These are phyloP conservation scores for Allygus modestus DNA, from an alignment of 2,888 invertebrate genomes.

Conservation along the genomic window DNA sequence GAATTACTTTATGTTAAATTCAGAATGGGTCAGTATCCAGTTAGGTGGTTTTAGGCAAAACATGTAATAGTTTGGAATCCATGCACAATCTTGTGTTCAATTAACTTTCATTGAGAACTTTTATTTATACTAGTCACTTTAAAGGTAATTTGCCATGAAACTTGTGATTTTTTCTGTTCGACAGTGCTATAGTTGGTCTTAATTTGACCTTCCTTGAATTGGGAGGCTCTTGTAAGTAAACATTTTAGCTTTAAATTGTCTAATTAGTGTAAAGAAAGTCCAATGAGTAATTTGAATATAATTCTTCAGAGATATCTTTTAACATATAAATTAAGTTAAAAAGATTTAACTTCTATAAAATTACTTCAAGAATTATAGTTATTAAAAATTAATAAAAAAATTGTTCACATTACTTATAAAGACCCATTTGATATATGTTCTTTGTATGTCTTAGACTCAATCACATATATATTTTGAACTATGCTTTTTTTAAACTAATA, in stretches of 20 bases:
- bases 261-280: background rate
- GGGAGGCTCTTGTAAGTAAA: background rate
- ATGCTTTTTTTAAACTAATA: no score
- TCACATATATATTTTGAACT: no score
- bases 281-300: background rate
- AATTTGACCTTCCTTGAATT: background rate
- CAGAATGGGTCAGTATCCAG: slow-evolving; percentile 1
- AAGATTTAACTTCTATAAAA: no score
- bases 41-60: background rate
- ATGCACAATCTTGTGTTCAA: slow-evolving; percentile 20
- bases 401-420: no score
- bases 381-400: no score
- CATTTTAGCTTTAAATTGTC: background rate
- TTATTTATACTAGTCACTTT: slow-evolving; percentile 22
- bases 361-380: no score
- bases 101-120: background rate
- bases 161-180: slow-evolving; percentile 7
- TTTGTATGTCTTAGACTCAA: no score
- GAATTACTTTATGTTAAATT: background rate
- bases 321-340: no score
- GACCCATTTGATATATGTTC: no score
- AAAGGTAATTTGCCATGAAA: background rate
- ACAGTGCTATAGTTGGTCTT: background rate
- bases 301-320: background rate
- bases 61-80: background rate